Conservation (phyloP, 2,888 invertebrate genomes). For the Ceramica pisi region DNA sequence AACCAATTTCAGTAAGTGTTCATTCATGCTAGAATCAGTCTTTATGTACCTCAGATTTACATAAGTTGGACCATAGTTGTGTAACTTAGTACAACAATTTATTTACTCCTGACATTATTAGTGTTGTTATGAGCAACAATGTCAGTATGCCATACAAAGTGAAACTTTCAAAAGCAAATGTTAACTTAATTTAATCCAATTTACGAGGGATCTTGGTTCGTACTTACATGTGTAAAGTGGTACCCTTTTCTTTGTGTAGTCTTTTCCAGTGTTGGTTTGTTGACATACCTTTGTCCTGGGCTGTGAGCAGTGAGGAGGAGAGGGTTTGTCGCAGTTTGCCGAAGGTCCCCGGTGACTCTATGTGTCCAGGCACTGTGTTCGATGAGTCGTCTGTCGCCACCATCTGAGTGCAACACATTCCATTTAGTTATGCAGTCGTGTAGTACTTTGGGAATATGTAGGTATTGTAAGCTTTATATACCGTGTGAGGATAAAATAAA, state of each 20-base stretch:
- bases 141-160: constrained; percentile 66
- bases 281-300: constrained; percentile 96
- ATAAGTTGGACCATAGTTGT: constrained; percentile 67
- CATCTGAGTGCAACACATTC: constrained; percentile 91
- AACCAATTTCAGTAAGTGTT: neutral
- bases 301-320: constrained; percentile 95
- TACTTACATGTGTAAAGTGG: neutral
- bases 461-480: neutral
- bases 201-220: constrained; percentile 51
- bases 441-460: neutral
- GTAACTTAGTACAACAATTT: constrained; percentile 71
- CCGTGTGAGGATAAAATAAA: constrained; percentile 20
- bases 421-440: constrained; percentile 7
- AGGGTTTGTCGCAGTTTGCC: constrained; percentile 96
- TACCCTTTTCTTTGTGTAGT: constrained; percentile 11
- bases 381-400: constrained; percentile 95
- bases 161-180: constrained; percentile 66
- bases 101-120: constrained; percentile 72
- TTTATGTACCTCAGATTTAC: constrained; percentile 65
- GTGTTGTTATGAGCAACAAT: constrained; percentile 64
- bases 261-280: constrained; percentile 26
- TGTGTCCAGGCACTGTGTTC: constrained; percentile 91
- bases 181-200: constrained; percentile 67
- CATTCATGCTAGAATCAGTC: constrained; percentile 35
- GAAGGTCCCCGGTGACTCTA: constrained; percentile 93